phyloP scores from a whole-genome alignment of 2,113 vertebrate genomes.

The Gorsachius goisagi region DNA sequence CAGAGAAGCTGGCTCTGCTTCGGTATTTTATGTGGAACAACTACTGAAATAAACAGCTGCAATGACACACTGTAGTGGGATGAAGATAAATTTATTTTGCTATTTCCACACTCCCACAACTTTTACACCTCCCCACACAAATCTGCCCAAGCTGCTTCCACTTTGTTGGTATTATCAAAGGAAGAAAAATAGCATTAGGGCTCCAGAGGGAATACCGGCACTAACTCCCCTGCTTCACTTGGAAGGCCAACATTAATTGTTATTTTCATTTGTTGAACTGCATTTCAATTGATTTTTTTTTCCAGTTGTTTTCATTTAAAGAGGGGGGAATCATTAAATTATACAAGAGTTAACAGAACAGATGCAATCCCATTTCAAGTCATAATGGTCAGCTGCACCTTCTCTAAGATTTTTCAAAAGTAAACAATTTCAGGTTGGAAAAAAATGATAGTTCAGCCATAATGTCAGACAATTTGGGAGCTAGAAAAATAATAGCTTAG shows the following conservation, averaged over 20 bases:
- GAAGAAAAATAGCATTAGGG: slow-evolving; percentile 27
- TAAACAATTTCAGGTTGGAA: not conserved
- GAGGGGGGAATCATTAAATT: not conserved
- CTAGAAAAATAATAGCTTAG: not conserved
- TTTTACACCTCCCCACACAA: slow-evolving; percentile 65
- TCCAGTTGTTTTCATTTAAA: not conserved
- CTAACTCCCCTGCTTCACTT: slow-evolving; percentile 18
- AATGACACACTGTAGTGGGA: slow-evolving; percentile 61
- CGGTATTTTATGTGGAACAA: slow-evolving; percentile 21
- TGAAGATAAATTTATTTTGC: slow-evolving; percentile 67
- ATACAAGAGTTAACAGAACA: not conserved
- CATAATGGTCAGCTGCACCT: not conserved
- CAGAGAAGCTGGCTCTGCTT: not conserved
- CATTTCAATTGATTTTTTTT: not conserved
- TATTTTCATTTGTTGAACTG: slow-evolving; percentile 29
- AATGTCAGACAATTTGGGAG: not conserved
- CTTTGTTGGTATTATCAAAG: slow-evolving; percentile 48
- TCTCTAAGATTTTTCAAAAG: not conserved
- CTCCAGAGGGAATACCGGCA: slow-evolving; percentile 27
- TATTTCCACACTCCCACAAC: slow-evolving; percentile 64
- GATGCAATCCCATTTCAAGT: not conserved
- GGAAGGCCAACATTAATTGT: slow-evolving; percentile 34
- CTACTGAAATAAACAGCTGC: slow-evolving; percentile 62
- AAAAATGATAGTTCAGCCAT: not conserved
- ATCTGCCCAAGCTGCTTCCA: slow-evolving; percentile 63